These are phyloP conservation scores for Anser brachyrhynchus DNA, from an alignment of 2,113 vertebrate species.

Conservation along the genomic window DNA sequence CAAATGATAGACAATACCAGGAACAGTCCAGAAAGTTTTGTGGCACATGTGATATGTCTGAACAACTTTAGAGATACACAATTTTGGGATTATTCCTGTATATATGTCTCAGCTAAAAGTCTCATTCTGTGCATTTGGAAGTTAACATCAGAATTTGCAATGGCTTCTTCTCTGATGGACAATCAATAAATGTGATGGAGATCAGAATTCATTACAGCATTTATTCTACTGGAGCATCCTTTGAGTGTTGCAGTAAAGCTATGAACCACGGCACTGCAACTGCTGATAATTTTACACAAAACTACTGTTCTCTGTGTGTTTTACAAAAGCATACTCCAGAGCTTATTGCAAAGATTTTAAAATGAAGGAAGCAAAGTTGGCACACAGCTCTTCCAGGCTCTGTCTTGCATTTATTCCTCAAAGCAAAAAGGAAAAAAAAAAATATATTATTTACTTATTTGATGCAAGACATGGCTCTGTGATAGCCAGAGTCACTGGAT, in stretches of 20 bases:
- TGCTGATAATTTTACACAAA: background rate
- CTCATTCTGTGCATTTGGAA: accelerated
- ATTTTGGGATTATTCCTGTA: background rate
- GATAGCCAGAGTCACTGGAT: background rate
- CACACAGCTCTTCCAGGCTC: accelerated
- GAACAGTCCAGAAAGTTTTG: accelerated
- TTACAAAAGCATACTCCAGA: background rate
- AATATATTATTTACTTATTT: background rate
- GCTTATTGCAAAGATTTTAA: background rate
- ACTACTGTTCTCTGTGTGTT: background rate
- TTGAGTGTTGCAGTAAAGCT: background rate
- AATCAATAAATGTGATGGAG: accelerated
- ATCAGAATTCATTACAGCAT: background rate
- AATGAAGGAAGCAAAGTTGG: background rate
- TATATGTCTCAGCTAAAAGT: background rate
- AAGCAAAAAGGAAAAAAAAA: background rate
- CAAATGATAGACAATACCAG: accelerated
- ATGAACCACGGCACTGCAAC: accelerated
- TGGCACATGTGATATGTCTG: accelerated
- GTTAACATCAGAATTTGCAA: background rate
- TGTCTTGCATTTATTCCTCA: background rate
- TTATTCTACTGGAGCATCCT: background rate
- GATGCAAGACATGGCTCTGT: accelerated
- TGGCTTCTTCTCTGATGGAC: accelerated
- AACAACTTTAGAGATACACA: background rate